Conservation (phyloP, 2,888 invertebrate species). For the Spialia ferax region DNA sequence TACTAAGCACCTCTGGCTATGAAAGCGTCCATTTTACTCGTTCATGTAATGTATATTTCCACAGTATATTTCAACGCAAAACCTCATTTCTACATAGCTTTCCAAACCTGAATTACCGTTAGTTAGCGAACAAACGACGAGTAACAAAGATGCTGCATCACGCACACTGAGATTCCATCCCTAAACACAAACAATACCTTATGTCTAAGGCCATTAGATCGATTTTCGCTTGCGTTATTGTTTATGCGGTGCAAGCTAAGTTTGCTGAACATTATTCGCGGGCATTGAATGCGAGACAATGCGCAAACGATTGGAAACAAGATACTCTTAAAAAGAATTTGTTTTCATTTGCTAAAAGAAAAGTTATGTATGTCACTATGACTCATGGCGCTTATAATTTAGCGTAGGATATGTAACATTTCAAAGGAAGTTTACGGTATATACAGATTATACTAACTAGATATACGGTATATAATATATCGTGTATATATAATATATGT, state of each 20-base stretch:
- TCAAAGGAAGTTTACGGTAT: neutral
- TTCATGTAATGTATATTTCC: neutral
- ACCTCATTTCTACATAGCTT: constrained; percentile 48
- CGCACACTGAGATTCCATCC: constrained; percentile 11
- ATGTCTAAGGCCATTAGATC: constrained; percentile 20
- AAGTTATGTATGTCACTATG: constrained; percentile 30
- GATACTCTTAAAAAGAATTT: constrained; percentile 42
- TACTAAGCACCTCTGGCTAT: constrained; percentile 16
- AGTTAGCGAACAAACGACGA: constrained; percentile 58
- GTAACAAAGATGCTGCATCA: constrained; percentile 68
- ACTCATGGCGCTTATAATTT: constrained; percentile 5
- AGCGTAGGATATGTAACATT: neutral
- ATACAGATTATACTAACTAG: no score
- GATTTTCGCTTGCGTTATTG: constrained; percentile 25
- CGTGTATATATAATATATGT: no score
- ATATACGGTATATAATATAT: no score
- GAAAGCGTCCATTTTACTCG: constrained; percentile 10
- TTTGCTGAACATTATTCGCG: constrained; percentile 43
- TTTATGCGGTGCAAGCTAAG: constrained; percentile 1
- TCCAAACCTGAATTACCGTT: constrained; percentile 76
- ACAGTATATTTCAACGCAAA: constrained; percentile 24
- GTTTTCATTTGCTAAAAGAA: constrained; percentile 40
- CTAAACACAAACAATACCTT: constrained; percentile 41
- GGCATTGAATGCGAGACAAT: constrained; percentile 51
- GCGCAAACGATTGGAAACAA: constrained; percentile 49